phyloP scores from a whole-genome alignment of 1,140 invertebrate genomes.

The Galendromus occidentalis region DNA sequence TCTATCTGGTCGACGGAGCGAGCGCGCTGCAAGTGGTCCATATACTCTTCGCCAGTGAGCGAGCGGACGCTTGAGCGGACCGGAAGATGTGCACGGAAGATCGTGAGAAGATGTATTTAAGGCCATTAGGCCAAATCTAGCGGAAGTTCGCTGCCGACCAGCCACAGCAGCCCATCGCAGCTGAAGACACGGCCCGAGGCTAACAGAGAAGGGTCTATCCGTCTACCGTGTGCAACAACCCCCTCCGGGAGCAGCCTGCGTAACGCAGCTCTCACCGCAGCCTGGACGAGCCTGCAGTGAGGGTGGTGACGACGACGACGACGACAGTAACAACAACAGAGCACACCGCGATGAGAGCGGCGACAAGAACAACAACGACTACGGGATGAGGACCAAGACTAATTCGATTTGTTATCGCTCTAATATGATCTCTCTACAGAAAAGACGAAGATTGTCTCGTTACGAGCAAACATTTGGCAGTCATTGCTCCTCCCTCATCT shows the following conservation, averaged over 20 bases:
- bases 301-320: not conserved
- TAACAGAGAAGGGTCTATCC: not conserved
- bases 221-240: not conserved
- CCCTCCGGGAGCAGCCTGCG: not conserved
- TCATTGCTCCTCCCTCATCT: too few relatives aligned
- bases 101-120: slow-evolving; percentile 2
- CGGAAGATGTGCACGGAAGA: too few relatives aligned
- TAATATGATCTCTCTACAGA: too few relatives aligned
- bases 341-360: too few relatives aligned
- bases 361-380: too few relatives aligned
- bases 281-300: not conserved
- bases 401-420: not conserved
- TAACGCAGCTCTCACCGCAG: not conserved
- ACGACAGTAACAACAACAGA: not conserved
- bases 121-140: slow-evolving; percentile 7
- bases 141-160: not conserved
- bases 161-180: not conserved
- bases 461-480: too few relatives aligned
- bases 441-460: too few relatives aligned
- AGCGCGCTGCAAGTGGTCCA: too few relatives aligned
- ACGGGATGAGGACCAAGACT: not conserved
- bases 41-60: too few relatives aligned
- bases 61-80: too few relatives aligned
- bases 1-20: too few relatives aligned
- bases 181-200: not conserved